A percentile compares a stretch with the other conserved stretches of the same genome.
Evolutionary conservation across 2,888 invertebrate species (phyloP).

Genomic region (Hirtodrosophila duncani): DNA sequence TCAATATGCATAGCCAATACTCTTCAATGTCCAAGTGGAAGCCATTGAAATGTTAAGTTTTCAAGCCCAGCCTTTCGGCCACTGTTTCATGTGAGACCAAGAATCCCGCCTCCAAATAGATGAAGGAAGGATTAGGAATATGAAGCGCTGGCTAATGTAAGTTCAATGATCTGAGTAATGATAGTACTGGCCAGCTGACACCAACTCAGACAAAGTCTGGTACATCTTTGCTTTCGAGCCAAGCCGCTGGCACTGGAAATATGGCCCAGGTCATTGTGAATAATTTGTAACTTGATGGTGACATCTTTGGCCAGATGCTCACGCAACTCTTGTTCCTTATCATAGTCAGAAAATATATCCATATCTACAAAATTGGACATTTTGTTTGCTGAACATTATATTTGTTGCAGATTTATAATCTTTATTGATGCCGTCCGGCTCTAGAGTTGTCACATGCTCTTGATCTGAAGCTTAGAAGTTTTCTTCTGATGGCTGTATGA

Average conservation of each 20-base stretch:
- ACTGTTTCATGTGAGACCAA: constrained; percentile 86
- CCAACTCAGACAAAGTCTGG: constrained; percentile 81
- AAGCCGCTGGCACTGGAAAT: constrained; percentile 82
- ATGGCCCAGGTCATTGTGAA: constrained; percentile 86
- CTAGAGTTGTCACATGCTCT: no score
- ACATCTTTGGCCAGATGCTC: constrained; percentile 89
- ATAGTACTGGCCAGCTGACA: constrained; percentile 89
- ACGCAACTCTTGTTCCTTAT: constrained; percentile 87
- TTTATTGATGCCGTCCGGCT: no score
- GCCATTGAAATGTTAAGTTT: constrained; percentile 83
- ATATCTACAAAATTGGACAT: constrained; percentile 80
- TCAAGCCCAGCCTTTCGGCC: constrained; percentile 87
- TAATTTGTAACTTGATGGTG: constrained; percentile 87
- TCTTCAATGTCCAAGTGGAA: constrained; percentile 95
- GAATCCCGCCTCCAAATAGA: constrained; percentile 89
- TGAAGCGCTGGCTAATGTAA: constrained; percentile 87
- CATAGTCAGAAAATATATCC: constrained; percentile 85
- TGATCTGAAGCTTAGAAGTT: no score
- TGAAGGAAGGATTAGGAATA: constrained; percentile 87
- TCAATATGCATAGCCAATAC: constrained; percentile 89
- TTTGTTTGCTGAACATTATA: constrained; percentile 40
- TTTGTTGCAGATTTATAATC: no score
- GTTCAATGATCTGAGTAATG: constrained; percentile 92
- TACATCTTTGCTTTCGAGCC: constrained; percentile 83
- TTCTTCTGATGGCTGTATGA: no score